A percentile compares a stretch with the other conserved stretches of the same genome.
These are phyloP conservation scores for Mesoligia furuncula DNA, from an alignment of 2,888 invertebrate species.

Conservation along the genomic window DNA sequence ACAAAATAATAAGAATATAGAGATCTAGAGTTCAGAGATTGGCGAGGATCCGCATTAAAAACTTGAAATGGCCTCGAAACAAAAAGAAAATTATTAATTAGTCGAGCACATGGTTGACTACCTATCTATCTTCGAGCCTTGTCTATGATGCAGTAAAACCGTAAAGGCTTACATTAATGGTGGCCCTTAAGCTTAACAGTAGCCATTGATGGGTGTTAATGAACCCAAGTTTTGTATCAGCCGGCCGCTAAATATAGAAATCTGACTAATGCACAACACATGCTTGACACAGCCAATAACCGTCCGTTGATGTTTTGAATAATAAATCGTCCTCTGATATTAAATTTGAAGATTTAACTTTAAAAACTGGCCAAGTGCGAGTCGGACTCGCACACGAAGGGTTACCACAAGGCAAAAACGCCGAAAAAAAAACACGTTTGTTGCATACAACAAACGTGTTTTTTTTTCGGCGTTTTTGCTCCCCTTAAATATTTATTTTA, in stretches of 20 bases:
- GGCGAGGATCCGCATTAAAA: background rate
- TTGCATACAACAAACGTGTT: no score
- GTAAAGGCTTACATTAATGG: conserved; percentile 54
- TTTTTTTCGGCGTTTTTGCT: no score
- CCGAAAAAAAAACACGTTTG: no score
- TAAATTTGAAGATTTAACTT: background rate
- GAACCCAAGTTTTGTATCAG: conserved; percentile 81
- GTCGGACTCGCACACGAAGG: no score
- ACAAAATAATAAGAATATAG: conserved; percentile 11
- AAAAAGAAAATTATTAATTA: background rate
- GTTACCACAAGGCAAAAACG: no score
- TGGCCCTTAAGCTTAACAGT: conserved; percentile 66
- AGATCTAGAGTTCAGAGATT: conserved; percentile 11
- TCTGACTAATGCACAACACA: conserved; percentile 83
- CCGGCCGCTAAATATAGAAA: conserved; percentile 81
- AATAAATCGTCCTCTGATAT: conserved; percentile 62
- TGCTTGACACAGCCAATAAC: conserved; percentile 80
- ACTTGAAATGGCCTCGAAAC: background rate
- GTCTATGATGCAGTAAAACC: conserved; percentile 15
- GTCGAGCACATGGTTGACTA: background rate
- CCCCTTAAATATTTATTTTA: no score
- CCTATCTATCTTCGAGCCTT: background rate
- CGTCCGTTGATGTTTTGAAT: conserved; percentile 69
- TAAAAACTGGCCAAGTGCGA: background rate
- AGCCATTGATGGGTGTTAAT: conserved; percentile 76